A percentile compares a stretch with the other conserved stretches of the same genome.
Conservation (phyloP, 2,888 invertebrate species). For the Hydrotaea diabolus region DNA sequence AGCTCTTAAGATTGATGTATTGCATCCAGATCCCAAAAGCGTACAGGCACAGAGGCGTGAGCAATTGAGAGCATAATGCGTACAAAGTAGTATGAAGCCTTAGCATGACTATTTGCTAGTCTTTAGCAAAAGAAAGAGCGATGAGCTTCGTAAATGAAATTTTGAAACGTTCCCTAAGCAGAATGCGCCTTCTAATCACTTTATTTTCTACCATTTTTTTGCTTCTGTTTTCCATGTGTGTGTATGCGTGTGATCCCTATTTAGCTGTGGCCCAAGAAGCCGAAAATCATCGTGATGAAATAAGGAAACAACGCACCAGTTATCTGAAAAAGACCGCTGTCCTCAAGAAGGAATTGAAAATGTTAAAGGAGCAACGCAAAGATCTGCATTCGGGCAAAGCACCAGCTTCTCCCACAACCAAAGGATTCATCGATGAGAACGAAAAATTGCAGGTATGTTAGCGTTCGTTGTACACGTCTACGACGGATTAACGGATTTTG, state of each 20-base stretch:
- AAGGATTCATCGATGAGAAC: conserved; percentile 90
- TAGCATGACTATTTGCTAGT: conserved; percentile 12
- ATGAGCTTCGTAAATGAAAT: conserved; percentile 67
- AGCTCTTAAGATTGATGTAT: conserved; percentile 23
- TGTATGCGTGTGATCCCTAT: too few species aligned
- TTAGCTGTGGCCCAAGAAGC: conserved; percentile 90
- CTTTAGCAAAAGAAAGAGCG: conserved; percentile 29
- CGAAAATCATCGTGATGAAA: conserved; percentile 90
- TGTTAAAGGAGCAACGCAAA: conserved; percentile 89
- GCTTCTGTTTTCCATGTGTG: conserved; percentile 71
- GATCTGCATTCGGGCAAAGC: conserved; percentile 83
- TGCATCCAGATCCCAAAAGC: conserved; percentile 25
- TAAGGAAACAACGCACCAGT: conserved; percentile 90
- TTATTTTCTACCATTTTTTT: conserved; percentile 70
- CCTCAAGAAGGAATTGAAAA: conserved; percentile 89
- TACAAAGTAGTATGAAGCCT: conserved; percentile 69
- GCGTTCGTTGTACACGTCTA: not conserved
- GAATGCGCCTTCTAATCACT: conserved; percentile 70
- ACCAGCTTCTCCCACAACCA: conserved; percentile 88
- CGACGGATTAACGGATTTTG: conserved; percentile 15
- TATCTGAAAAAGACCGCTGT: conserved; percentile 89
- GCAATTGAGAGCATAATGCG: conserved; percentile 16
- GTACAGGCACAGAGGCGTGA: conserved; percentile 14
- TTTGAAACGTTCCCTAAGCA: conserved; percentile 68
- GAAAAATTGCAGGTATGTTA: conserved; percentile 89